A percentile compares a stretch with the other conserved stretches of the same genome.
These are phyloP conservation scores for Camptogramma bilineatum DNA, from an alignment of 2,888 invertebrate genomes.

Conservation along the genomic window DNA sequence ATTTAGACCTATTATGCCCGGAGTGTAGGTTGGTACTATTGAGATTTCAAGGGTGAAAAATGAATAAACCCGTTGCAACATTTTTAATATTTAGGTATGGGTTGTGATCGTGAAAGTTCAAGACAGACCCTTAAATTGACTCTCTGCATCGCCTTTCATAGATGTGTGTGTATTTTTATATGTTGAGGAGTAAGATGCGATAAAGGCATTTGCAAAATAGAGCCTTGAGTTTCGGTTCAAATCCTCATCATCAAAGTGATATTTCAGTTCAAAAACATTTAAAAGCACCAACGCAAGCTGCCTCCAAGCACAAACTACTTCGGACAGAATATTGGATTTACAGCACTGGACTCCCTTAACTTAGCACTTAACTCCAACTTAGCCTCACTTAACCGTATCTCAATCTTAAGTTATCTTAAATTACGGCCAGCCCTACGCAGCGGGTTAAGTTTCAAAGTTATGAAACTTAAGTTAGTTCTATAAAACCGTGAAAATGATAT, in stretches of 20 bases:
- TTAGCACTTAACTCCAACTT: conserved; percentile 72
- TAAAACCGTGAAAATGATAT: conserved; percentile 64
- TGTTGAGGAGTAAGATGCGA: too few relatives aligned
- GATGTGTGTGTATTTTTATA: too few relatives aligned
- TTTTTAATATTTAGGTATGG: too few relatives aligned
- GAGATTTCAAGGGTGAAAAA: too few relatives aligned
- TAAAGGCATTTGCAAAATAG: conserved; percentile 33
- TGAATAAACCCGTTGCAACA: too few relatives aligned
- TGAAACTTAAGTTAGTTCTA: conserved; percentile 57
- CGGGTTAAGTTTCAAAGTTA: conserved; percentile 68
- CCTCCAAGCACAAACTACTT: conserved; percentile 23
- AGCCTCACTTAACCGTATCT: conserved; percentile 68
- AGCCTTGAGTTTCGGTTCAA: not conserved
- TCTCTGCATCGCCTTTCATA: too few relatives aligned
- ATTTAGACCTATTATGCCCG: too few relatives aligned
- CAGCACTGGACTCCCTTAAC: conserved; percentile 51
- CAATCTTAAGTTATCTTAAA: conserved; percentile 74
- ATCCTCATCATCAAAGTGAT: conserved; percentile 44
- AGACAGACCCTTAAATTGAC: too few relatives aligned
- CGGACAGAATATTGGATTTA: conserved; percentile 47
- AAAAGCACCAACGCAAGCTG: conserved; percentile 25
- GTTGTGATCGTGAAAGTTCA: too few relatives aligned
- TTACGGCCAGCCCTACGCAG: conserved; percentile 65
- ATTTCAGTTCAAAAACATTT: conserved; percentile 18
- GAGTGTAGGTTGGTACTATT: too few relatives aligned